A percentile compares a stretch with the other conserved stretches of the same genome.
Evolutionary conservation across 1,140 invertebrate species (phyloP).

Genomic region (Lepidurus arcticus): DNA sequence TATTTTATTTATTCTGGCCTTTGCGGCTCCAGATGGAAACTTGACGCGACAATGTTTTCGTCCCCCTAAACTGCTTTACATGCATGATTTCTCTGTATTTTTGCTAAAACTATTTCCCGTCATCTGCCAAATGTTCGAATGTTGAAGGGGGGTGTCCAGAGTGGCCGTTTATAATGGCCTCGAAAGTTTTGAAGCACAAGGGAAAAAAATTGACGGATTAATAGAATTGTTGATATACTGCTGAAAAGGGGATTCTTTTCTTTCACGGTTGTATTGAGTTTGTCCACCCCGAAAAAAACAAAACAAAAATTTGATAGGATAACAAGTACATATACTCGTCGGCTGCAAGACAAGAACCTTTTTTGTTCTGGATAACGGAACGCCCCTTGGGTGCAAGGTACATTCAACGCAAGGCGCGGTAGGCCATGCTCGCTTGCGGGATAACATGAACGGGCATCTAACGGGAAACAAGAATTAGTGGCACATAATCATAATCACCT

Average conservation of each 20-base stretch:
- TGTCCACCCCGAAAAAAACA: too few species aligned
- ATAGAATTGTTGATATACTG: neutral
- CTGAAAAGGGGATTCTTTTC: neutral
- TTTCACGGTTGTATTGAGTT: too few species aligned
- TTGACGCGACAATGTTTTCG: neutral
- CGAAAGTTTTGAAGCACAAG: neutral
- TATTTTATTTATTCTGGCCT: neutral
- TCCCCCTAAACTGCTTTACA: neutral
- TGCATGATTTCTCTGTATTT: constrained; percentile 11
- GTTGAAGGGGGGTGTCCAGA: neutral
- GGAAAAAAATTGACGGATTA: neutral
- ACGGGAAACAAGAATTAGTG: neutral
- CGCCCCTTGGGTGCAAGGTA: neutral
- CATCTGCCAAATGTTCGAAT: neutral
- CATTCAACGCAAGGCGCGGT: constrained; percentile 31
- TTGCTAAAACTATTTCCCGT: neutral
- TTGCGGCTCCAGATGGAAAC: neutral
- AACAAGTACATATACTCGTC: too few species aligned
- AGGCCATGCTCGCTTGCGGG: constrained; percentile 29
- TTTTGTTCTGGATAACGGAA: neutral
- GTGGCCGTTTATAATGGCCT: constrained; percentile 1
- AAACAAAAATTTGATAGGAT: too few species aligned
- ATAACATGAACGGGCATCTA: constrained; percentile 32
- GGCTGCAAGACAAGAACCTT: neutral
- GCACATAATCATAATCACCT: neutral